phyloP scores from a whole-genome alignment of 2,113 vertebrate genomes.

The Ciconia stormi region DNA sequence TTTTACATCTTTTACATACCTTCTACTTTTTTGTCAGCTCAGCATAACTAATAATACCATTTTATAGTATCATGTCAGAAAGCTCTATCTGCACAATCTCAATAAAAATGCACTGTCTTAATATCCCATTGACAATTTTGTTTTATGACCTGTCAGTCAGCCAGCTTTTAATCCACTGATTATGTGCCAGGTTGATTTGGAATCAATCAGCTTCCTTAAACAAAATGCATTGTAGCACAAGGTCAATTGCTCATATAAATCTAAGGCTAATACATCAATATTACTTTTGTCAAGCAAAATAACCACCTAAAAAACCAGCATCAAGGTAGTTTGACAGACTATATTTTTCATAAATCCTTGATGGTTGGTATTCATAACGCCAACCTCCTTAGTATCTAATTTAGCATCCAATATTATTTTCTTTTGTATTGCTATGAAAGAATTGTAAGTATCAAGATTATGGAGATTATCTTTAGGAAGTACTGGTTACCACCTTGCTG shows the following conservation, averaged over 20 bases:
- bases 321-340: background rate
- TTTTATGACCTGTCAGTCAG: background rate
- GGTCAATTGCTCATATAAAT: background rate
- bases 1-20: background rate
- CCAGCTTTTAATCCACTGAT: background rate
- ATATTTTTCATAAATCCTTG: background rate
- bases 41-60: background rate
- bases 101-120: background rate
- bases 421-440: background rate
- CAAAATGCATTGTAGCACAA: background rate
- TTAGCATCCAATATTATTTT: background rate
- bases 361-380: background rate
- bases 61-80: background rate
- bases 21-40: background rate
- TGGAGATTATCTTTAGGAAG: background rate
- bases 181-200: background rate
- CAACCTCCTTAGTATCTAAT: background rate
- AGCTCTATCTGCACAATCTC: background rate
- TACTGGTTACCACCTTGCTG: background rate
- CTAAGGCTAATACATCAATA: background rate
- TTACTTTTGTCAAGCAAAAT: background rate
- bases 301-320: background rate
- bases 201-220: constrained; percentile 28
- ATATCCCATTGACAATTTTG: background rate
- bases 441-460: background rate